phyloP scores from a whole-genome alignment of 92 coral and sea anemone genomes.

The Parazoanthus swiftii region DNA sequence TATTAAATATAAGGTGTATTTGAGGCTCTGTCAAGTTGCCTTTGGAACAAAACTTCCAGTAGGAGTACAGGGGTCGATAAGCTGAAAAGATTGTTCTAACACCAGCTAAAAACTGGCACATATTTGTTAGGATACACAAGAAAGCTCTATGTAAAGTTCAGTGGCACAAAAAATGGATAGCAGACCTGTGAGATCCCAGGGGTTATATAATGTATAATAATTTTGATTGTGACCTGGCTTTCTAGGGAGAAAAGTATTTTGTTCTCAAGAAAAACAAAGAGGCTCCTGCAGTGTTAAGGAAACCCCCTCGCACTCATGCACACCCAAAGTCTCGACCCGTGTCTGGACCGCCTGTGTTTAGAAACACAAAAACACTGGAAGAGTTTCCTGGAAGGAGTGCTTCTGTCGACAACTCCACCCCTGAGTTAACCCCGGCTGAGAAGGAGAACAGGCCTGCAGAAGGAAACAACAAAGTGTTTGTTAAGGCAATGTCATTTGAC shows the following conservation, averaged over 20 bases:
- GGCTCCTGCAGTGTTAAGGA: slow-evolving; percentile 90
- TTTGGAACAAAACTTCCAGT: no score
- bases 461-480: slow-evolving; percentile 37
- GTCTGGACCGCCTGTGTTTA: slow-evolving; percentile 80
- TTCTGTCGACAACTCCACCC: slow-evolving; percentile 18
- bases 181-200: no score
- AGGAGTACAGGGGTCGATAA: no score
- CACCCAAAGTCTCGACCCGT: slow-evolving; percentile 64
- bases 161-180: no score
- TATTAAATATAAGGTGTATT: no score
- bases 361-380: slow-evolving; percentile 65
- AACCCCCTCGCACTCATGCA: slow-evolving; percentile 59
- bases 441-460: slow-evolving; percentile 72
- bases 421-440: slow-evolving; percentile 53
- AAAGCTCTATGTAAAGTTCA: no score
- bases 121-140: no score
- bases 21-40: no score
- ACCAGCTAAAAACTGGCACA: no score
- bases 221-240: background rate
- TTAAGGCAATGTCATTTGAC: slow-evolving; percentile 67
- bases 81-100: no score
- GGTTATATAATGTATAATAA: no score
- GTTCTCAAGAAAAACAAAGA: slow-evolving; percentile 90
- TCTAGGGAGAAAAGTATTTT: slow-evolving; percentile 95
- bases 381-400: slow-evolving; percentile 57